Conservation (phyloP, 2,797 vertebrate genomes). For the Sebastes goodei region DNA sequence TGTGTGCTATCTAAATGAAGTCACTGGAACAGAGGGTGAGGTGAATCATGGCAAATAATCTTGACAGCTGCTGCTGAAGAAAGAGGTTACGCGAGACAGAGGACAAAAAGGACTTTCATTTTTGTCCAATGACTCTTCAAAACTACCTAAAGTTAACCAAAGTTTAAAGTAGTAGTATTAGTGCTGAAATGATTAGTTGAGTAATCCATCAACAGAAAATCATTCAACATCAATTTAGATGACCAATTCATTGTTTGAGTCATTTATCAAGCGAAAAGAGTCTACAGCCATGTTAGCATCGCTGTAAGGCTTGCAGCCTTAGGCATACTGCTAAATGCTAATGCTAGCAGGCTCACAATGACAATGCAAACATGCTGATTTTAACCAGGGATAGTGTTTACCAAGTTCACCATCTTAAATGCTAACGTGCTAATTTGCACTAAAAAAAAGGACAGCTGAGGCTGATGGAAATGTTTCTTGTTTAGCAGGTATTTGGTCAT, state of each 20-base stretch:
- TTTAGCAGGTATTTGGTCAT: not conserved
- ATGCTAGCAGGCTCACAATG: no score
- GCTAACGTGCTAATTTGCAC: not conserved
- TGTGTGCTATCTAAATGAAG: slow-evolving; percentile 41
- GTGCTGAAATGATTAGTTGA: not conserved
- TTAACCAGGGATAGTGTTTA: not conserved
- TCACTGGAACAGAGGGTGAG: slow-evolving; percentile 24
- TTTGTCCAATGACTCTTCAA: not conserved
- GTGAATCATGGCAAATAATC: slow-evolving; percentile 47
- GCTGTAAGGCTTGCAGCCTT: no score
- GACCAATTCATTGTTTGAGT: not conserved
- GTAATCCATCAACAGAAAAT: not conserved
- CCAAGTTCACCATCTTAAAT: not conserved
- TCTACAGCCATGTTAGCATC: no score
- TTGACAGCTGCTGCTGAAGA: slow-evolving; percentile 35
- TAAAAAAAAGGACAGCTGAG: not conserved
- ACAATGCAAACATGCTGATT: no score
- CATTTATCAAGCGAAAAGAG: not conserved
- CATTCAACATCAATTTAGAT: not conserved
- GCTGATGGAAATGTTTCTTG: not conserved
- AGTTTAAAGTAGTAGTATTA: not conserved
- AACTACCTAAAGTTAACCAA: not conserved
- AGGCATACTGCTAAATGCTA: no score
- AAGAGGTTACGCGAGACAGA: not conserved
- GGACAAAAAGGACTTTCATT: not conserved